These are phyloP conservation scores for Chaetura pelagica DNA, from an alignment of 2,113 vertebrate genomes.

Conservation along the genomic window DNA sequence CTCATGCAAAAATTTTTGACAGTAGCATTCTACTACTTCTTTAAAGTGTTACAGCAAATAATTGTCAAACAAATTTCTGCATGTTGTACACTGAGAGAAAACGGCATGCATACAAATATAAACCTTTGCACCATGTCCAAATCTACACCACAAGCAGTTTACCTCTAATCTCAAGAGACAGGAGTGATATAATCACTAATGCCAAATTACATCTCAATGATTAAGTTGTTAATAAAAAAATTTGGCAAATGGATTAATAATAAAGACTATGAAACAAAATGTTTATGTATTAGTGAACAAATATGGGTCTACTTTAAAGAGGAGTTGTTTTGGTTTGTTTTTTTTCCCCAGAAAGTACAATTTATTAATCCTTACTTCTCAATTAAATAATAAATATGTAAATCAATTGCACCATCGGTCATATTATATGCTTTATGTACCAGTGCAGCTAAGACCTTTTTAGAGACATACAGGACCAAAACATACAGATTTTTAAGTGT, in stretches of 20 bases:
- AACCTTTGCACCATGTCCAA: background rate
- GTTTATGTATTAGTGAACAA: background rate
- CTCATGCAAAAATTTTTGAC: background rate
- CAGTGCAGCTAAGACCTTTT: background rate
- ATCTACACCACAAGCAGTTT: background rate
- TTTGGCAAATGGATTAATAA: background rate
- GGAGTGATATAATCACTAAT: background rate
- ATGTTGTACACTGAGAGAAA: background rate
- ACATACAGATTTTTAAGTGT: background rate
- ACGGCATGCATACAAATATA: background rate
- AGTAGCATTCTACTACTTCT: background rate
- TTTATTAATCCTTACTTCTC: background rate
- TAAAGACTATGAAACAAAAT: background rate
- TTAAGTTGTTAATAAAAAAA: slow-evolving; percentile 18
- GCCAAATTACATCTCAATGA: slow-evolving; percentile 33
- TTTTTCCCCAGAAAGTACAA: background rate
- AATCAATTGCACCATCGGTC: background rate
- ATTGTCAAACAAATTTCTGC: slow-evolving; percentile 12
- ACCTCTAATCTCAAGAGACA: slow-evolving; percentile 12
- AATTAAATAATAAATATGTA: background rate
- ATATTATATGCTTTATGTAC: background rate
- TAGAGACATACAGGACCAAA: background rate
- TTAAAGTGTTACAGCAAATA: slow-evolving; percentile 42
- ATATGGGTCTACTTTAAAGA: background rate
- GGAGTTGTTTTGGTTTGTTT: background rate